Evolutionary conservation across 23 tunicate species (phyloP).

Genomic region (Ascidia mentula): DNA sequence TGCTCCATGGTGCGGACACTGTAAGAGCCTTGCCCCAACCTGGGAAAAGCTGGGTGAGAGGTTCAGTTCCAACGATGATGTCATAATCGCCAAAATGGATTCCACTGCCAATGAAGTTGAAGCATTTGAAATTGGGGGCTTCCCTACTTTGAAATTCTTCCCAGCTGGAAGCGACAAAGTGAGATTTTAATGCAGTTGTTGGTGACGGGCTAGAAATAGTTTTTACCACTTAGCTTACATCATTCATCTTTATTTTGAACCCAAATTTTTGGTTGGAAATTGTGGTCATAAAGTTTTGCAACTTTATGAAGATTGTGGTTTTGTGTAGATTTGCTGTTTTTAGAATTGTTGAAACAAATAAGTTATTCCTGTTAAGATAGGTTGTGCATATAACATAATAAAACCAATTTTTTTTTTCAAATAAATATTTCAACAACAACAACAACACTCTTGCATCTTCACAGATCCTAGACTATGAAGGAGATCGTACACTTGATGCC

Average conservation of each 20-base stretch:
- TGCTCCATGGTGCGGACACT: slow-evolving; percentile 99
- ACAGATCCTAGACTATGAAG: slow-evolving; percentile 82
- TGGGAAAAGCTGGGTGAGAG: slow-evolving; percentile 87
- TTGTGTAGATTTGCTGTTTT: too few species aligned
- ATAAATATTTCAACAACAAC: too few species aligned
- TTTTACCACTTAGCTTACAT: too few species aligned
- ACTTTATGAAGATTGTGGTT: too few species aligned
- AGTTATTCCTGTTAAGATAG: too few species aligned
- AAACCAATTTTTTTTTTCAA: too few species aligned
- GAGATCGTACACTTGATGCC: slow-evolving; percentile 87
- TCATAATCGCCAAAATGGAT: slow-evolving; percentile 94
- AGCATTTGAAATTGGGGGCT: slow-evolving; percentile 82
- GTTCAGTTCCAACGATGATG: slow-evolving; percentile 69
- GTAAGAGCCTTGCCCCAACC: slow-evolving; percentile 86
- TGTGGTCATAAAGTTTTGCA: too few species aligned
- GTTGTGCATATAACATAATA: too few species aligned
- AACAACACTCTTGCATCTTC: background rate
- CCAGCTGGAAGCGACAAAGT: slow-evolving; percentile 53
- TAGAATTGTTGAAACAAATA: too few species aligned
- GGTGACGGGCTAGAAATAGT: background rate
- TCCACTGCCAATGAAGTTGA: slow-evolving; percentile 89
- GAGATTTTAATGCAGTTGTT: background rate
- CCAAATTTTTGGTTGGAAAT: too few species aligned
- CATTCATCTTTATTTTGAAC: too few species aligned
- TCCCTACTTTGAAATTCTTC: slow-evolving; percentile 96